A percentile compares a stretch with the other conserved stretches of the same genome.
Evolutionary conservation across 2,113 vertebrate genomes (phyloP).

Genomic region (Monopterus albus): DNA sequence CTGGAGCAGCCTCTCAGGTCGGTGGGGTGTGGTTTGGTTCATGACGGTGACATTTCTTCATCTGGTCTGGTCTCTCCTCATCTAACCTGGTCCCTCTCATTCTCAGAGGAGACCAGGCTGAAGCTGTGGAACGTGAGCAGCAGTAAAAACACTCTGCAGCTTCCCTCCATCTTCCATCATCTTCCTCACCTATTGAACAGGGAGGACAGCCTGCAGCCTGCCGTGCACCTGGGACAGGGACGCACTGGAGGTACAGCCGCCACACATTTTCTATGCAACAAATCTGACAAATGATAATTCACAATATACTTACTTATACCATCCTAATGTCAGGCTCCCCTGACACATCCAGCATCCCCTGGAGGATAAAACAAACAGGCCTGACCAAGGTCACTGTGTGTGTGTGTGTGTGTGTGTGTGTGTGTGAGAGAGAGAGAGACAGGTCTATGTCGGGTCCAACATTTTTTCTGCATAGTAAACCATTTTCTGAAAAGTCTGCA

Average conservation of each 20-base stretch:
- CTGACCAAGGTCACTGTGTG: conserved; percentile 32
- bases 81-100: not conserved
- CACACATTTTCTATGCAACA: not conserved
- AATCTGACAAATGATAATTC: too few species aligned
- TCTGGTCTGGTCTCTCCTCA: too few species aligned
- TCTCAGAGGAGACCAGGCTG: conserved; percentile 92
- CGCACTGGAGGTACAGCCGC: conserved; percentile 89
- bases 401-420: conserved; percentile 21
- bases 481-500: conserved; percentile 27
- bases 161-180: conserved; percentile 98
- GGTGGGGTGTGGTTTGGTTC: too few species aligned
- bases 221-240: conserved; percentile 94
- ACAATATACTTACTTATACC: too few species aligned
- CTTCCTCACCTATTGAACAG: conserved; percentile 97
- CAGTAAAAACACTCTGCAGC: conserved; percentile 94
- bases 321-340: not conserved
- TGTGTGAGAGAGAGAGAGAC: too few species aligned
- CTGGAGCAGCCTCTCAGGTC: conserved; percentile 78
- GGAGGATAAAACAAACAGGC: conserved; percentile 16
- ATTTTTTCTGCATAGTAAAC: conserved; percentile 47
- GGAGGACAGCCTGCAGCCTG: conserved; percentile 94
- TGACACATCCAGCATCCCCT: not conserved
- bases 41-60: too few species aligned
- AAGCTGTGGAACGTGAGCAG: conserved; percentile 95
- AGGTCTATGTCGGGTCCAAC: conserved; percentile 22